Evolutionary conservation across 2,113 vertebrate species (phyloP).

Genomic region (Carettochelys insculpta): DNA sequence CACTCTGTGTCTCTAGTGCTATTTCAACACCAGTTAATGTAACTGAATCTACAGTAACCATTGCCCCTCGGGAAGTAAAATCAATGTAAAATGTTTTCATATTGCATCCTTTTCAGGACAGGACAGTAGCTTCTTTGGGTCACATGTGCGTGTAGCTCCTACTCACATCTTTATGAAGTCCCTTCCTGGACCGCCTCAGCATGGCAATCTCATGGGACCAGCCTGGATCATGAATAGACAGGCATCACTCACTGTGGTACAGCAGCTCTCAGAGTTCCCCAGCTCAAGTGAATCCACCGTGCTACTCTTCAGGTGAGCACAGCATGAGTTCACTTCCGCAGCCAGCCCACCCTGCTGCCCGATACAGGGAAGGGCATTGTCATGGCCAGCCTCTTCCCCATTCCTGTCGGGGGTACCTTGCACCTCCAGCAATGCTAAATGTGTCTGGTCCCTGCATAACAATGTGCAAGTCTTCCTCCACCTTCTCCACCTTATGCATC

Average conservation of each 20-base stretch:
- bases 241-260: neutral
- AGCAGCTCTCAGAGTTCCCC: neutral
- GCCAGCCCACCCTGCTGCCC: too few species aligned
- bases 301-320: neutral
- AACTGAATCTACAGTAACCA: neutral
- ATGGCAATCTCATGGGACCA: neutral
- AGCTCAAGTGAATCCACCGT: neutral
- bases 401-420: too few species aligned
- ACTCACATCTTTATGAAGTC: accelerated
- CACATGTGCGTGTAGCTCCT: neutral
- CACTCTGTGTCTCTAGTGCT: accelerated
- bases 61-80: neutral
- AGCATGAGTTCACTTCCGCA: too few species aligned
- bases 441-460: too few species aligned
- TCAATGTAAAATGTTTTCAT: neutral
- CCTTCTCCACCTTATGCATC: too few species aligned
- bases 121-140: accelerated
- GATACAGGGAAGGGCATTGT: too few species aligned
- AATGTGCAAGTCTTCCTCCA: too few species aligned
- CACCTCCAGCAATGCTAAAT: too few species aligned
- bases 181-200: accelerated
- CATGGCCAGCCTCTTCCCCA: too few species aligned
- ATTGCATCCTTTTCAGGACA: neutral
- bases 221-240: neutral
- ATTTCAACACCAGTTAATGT: neutral